Conservation (phyloP, 92 coral and sea anemone genomes). For the Porites evermanni region DNA sequence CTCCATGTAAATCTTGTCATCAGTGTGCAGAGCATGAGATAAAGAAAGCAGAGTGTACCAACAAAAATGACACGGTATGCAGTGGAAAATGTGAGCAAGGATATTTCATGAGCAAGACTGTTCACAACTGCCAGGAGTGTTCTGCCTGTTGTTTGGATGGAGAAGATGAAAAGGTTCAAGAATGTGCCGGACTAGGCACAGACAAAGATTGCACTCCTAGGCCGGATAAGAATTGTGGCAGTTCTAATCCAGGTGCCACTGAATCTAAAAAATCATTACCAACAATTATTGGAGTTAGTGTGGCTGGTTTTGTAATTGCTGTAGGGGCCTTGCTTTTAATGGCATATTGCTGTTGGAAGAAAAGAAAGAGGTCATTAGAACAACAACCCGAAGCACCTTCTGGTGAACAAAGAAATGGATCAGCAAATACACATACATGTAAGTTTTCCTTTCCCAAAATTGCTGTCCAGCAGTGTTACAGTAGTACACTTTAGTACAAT, state of each 20-base stretch:
- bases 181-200: conserved; percentile 4
- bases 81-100: conserved; percentile 22
- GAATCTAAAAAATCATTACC: background rate
- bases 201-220: background rate
- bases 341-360: background rate
- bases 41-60: background rate
- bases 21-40: conserved; percentile 7
- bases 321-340: background rate
- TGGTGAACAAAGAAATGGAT: background rate
- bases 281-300: background rate
- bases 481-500: too few species aligned
- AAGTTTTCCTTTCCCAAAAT: background rate
- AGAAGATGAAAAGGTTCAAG: conserved; percentile 3
- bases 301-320: background rate
- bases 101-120: background rate
- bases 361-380: background rate
- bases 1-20: conserved; percentile 20
- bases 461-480: too few species aligned
- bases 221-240: conserved; percentile 13
- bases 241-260: background rate
- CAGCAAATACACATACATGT: background rate
- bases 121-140: conserved; percentile 25
- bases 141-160: conserved; percentile 1
- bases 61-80: background rate
- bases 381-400: background rate